phyloP scores from a whole-genome alignment of 2,113 vertebrate species.

The Columbina picui region DNA sequence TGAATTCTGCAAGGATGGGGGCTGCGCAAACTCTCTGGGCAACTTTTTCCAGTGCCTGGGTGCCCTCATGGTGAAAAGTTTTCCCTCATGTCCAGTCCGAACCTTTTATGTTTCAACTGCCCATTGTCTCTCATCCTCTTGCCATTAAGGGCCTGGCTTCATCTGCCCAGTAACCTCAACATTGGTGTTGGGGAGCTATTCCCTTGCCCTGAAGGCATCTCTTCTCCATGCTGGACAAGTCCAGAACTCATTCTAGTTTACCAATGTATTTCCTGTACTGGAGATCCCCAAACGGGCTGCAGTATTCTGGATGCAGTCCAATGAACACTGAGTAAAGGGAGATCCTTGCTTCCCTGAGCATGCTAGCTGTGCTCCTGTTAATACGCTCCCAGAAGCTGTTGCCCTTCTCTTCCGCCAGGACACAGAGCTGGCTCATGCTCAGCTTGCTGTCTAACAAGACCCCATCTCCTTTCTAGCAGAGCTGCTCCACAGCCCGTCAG shows the following conservation, averaged over 20 bases:
- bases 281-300: not conserved
- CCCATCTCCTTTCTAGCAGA: not conserved
- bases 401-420: not conserved
- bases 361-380: not conserved
- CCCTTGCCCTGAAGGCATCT: not conserved
- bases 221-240: not conserved
- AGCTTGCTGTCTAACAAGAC: not conserved
- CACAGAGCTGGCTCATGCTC: not conserved
- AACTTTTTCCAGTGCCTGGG: not conserved
- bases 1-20: not conserved
- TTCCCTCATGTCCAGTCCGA: not conserved
- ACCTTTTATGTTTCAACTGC: not conserved
- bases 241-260: not conserved
- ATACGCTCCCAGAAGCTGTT: not conserved
- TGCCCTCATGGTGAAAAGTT: not conserved
- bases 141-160: not conserved
- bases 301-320: not conserved
- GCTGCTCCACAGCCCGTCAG: not conserved
- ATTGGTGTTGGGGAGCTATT: not conserved
- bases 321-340: not conserved
- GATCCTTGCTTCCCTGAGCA: not conserved
- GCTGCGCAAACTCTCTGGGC: not conserved
- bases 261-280: not conserved
- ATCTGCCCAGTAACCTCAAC: not conserved
- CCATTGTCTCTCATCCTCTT: not conserved